These are phyloP conservation scores for Heloderma charlesbogerti DNA, from an alignment of 2,113 vertebrate species.

Conservation along the genomic window DNA sequence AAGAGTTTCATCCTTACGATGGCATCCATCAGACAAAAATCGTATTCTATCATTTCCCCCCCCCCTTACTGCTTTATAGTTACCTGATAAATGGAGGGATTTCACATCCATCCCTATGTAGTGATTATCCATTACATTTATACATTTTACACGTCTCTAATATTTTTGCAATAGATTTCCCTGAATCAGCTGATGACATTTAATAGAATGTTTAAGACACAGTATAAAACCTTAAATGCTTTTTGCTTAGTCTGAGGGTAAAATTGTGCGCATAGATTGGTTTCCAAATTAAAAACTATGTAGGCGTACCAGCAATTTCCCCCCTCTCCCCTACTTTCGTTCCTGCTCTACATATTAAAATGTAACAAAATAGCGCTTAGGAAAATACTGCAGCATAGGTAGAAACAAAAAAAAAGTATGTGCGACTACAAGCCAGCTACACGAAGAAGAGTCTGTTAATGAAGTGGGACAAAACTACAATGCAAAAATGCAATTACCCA, in stretches of 20 bases:
- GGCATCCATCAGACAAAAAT: conserved; percentile 73
- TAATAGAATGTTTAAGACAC: conserved; percentile 85
- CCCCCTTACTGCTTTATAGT: conserved; percentile 75
- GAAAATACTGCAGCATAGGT: conserved; percentile 80
- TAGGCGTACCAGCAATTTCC: conserved; percentile 56
- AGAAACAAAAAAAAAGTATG: conserved; percentile 81
- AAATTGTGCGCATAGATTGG: conserved; percentile 73
- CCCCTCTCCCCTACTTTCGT: conserved; percentile 56
- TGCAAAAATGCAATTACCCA: conserved; percentile 82
- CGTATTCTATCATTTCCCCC: conserved; percentile 69
- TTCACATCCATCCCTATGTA: conserved; percentile 72
- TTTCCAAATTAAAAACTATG: conserved; percentile 84
- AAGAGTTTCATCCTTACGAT: conserved; percentile 70
- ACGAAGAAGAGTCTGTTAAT: conserved; percentile 90
- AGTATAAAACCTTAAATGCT: conserved; percentile 80
- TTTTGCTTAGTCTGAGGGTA: conserved; percentile 75
- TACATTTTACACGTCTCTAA: conserved; percentile 78
- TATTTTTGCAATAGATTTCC: conserved; percentile 83
- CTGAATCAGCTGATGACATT: conserved; percentile 85
- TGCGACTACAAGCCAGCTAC: conserved; percentile 78
- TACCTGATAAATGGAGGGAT: conserved; percentile 78
- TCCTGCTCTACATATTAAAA: conserved; percentile 77
- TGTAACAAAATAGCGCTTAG: conserved; percentile 72
- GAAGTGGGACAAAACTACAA: conserved; percentile 86
- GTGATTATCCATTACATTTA: conserved; percentile 77